phyloP scores from a whole-genome alignment of 2,113 vertebrate genomes.

The Hydropotes inermis region DNA sequence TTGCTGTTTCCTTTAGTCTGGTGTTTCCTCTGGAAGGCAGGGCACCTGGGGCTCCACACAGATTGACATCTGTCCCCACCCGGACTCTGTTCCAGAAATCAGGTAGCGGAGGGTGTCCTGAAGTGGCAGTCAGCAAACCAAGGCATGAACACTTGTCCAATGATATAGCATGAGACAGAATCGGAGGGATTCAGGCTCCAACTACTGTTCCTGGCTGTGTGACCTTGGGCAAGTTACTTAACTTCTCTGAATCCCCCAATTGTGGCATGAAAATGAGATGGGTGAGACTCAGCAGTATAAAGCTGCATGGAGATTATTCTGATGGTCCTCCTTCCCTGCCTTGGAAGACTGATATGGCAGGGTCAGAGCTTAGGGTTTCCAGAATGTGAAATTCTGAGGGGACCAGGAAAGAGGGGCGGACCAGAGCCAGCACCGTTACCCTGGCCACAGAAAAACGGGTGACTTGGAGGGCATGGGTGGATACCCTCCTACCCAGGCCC shows the following conservation, averaged over 20 bases:
- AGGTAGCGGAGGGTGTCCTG: background rate
- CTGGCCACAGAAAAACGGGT: background rate
- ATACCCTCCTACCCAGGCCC: background rate
- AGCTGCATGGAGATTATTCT: background rate
- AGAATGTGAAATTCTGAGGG: background rate
- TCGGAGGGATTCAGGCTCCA: background rate
- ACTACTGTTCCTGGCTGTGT: background rate
- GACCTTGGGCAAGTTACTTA: background rate
- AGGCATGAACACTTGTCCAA: background rate
- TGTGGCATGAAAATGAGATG: background rate
- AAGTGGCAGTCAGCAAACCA: background rate
- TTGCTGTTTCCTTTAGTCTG: background rate
- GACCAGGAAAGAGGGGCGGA: background rate
- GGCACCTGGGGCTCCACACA: background rate
- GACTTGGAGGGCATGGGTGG: background rate
- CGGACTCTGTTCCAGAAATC: accelerated
- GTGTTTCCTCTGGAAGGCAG: background rate
- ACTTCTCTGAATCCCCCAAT: background rate
- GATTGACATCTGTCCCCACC: background rate
- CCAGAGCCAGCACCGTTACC: background rate
- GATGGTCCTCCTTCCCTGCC: background rate
- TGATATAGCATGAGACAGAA: background rate
- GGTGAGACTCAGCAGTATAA: background rate
- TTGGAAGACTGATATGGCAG: background rate
- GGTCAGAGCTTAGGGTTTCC: background rate